Conservation (phyloP, 2,888 invertebrate genomes). For the Andrena camellia region DNA sequence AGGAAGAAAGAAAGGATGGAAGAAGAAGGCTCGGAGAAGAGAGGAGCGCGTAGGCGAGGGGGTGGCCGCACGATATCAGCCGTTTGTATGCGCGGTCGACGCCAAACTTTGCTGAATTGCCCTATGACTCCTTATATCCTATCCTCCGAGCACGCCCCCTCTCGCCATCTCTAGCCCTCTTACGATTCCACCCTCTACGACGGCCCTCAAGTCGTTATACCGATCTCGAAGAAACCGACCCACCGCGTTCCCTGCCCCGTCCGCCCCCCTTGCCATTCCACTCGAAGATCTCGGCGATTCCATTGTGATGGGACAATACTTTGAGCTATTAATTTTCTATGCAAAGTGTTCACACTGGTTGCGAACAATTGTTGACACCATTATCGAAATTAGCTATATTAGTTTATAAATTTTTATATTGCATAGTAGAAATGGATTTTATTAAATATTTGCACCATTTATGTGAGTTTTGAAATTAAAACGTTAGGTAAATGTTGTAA, state of each 20-base stretch:
- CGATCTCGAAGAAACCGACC: constrained; percentile 74
- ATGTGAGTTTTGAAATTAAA: no score
- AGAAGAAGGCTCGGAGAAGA: constrained; percentile 59
- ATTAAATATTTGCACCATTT: no score
- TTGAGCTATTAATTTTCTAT: not conserved
- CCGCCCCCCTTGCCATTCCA: not conserved
- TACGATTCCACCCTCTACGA: constrained; percentile 64
- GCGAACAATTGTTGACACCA: not conserved
- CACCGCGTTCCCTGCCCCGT: not conserved
- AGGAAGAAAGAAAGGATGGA: constrained; percentile 65
- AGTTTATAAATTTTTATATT: not conserved
- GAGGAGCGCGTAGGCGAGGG: constrained; percentile 54
- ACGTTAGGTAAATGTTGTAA: no score
- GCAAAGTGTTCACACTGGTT: not conserved
- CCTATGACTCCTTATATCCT: constrained; percentile 83
- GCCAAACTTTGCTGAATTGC: constrained; percentile 85
- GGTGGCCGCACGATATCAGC: constrained; percentile 81
- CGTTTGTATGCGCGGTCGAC: constrained; percentile 84
- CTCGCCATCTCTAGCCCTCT: constrained; percentile 57
- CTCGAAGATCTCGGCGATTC: constrained; percentile 36
- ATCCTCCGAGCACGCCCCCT: constrained; percentile 63
- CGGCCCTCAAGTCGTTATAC: constrained; percentile 71
- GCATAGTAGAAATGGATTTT: no score
- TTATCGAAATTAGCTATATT: not conserved
- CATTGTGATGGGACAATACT: constrained; percentile 23